Evolutionary conservation across 2,888 invertebrate genomes (phyloP), one percentile per base, ranked within the genome.

Genomic region (Apoda limacodes): DNA sequence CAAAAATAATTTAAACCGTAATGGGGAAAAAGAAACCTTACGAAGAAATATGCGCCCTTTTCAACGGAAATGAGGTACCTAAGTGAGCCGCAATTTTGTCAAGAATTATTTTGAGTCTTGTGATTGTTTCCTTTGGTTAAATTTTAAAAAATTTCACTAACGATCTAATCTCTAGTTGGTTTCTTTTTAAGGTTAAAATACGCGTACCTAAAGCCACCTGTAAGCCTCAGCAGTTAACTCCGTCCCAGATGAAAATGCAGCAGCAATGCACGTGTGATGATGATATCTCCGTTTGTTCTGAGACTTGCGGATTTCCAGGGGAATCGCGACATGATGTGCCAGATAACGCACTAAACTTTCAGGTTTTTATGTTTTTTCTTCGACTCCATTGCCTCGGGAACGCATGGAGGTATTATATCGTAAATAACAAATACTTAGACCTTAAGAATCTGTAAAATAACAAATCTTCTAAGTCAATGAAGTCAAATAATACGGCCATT

Each of bases 1-100:
- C n/a, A n/a, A n/a, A n/a, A n/a, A n/a, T n/a, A n/a, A n/a, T n/a
- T n/a, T n/a, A n/a, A n/a, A n/a, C n/a, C n/a, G n/a, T n/a, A n/a
- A n/a, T n/a, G n/a, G n/a, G n/a, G n/a, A n/a, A n/a, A n/a, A 17
- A 17, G 28, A 69, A 60, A 35, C 72, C 63, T 20, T 86, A 83
- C 43, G 86, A 87, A 60, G 87, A 88, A 63, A 87, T 88, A 22
- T 85, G 85, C 1, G 87, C 87, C 2, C 76, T 82, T 19, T 84
- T 87, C 67, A 83, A 86, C 28, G 85, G 84, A 22, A 88, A 88
- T 50, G 84, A 85, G 48, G 76, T 74, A 48, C 28, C 28, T 25
- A 17, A 7, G 5, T 22, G n/a, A 25, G 15, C n/a, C n/a, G n/a
- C n/a, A n/a, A n/a, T n/a, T n/a, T n/a, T n/a, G n/a, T n/a, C n/a